Percentiles rank a stretch among this genome's conserved stretches.
phyloP scores from a whole-genome alignment of 1,140 invertebrate genomes.

The Frieseomelitta varia region DNA sequence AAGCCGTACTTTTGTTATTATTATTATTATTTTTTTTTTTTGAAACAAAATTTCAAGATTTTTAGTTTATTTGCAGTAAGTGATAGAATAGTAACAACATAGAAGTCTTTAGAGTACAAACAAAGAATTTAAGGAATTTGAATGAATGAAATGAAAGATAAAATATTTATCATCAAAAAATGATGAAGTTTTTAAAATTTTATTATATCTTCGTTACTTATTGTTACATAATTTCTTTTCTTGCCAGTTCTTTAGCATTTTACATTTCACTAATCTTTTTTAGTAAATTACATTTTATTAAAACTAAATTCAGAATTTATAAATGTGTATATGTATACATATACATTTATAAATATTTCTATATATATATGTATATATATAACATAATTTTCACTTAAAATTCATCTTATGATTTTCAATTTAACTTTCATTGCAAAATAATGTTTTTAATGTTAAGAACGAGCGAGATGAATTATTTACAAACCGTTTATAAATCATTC shows the following conservation, averaged over 20 bases:
- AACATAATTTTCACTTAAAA: background rate
- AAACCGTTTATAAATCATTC: background rate
- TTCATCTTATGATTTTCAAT: background rate
- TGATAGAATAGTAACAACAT: background rate
- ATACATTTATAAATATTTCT: too few species aligned
- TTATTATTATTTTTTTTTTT: background rate
- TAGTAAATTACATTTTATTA: background rate
- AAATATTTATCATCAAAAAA: background rate
- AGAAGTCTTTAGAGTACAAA: constrained; percentile 2
- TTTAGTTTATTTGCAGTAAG: background rate
- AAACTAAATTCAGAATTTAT: background rate
- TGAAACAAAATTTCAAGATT: too few species aligned
- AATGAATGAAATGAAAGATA: background rate
- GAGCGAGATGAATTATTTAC: too few species aligned
- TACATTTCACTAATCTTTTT: background rate
- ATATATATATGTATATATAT: too few species aligned
- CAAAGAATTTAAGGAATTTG: background rate
- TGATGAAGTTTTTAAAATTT: background rate
- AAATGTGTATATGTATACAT: background rate
- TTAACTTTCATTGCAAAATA: background rate
- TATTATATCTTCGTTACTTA: background rate
- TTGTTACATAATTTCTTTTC: background rate
- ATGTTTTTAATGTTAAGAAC: too few species aligned
- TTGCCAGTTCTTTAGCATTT: background rate
- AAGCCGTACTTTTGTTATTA: background rate